Conservation (phyloP, 2,888 invertebrate species). For the Chrysomela aeneicollis region DNA sequence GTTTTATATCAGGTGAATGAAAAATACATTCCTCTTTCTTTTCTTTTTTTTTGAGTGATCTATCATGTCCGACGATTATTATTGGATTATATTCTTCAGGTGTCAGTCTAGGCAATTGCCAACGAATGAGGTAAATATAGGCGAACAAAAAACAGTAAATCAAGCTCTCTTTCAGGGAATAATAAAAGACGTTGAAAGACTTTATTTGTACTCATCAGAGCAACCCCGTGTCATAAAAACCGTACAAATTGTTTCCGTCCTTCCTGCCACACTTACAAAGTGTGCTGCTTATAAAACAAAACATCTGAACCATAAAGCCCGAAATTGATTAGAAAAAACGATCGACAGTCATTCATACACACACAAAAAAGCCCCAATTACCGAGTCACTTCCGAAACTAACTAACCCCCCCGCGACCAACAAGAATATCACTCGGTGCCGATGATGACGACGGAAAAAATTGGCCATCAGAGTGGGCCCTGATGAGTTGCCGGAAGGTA, state of each 20-base stretch:
- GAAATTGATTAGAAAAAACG: slow-evolving; percentile 38
- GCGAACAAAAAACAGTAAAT: too few relatives aligned
- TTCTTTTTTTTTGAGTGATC: too few relatives aligned
- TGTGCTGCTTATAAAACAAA: slow-evolving; percentile 39
- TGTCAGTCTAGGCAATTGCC: too few relatives aligned
- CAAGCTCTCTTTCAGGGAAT: not conserved
- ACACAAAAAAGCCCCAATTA: slow-evolving; percentile 39
- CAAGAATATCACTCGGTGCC: slow-evolving; percentile 26
- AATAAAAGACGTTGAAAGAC: not conserved
- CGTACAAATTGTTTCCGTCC: slow-evolving; percentile 26
- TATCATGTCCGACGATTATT: too few relatives aligned
- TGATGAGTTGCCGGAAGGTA: slow-evolving; percentile 52
- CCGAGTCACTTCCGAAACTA: slow-evolving; percentile 37
- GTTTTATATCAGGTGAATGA: too few relatives aligned
- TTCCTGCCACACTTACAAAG: slow-evolving; percentile 43
- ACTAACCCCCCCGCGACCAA: slow-evolving; percentile 29
- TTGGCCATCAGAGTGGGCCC: slow-evolving; percentile 26
- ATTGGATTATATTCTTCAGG: too few relatives aligned
- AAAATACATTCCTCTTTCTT: too few relatives aligned
- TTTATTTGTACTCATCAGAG: slow-evolving; percentile 15
- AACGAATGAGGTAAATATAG: too few relatives aligned
- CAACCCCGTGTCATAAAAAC: slow-evolving; percentile 17
- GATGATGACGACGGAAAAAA: slow-evolving; percentile 31
- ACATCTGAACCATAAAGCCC: slow-evolving; percentile 28
- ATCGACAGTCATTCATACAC: slow-evolving; percentile 33